Evolutionary conservation across 2,113 vertebrate genomes (phyloP).

Genomic region (Ranitomeya variabilis): DNA sequence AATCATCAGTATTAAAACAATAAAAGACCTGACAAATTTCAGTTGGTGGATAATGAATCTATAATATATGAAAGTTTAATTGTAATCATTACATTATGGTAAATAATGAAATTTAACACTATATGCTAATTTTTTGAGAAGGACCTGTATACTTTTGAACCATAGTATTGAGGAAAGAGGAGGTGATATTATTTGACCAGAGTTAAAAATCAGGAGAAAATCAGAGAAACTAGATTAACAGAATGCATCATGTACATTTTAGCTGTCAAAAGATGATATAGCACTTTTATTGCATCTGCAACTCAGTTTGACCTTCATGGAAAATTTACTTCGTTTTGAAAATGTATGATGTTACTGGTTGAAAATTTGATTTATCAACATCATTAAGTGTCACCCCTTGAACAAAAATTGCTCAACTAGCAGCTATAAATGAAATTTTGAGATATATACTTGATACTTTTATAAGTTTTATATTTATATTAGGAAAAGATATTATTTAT

Average conservation of each 20-base stretch:
- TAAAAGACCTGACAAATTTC: too few relatives aligned
- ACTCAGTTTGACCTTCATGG: not conserved
- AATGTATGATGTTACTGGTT: not conserved
- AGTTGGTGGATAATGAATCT: too few relatives aligned
- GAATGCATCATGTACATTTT: not conserved
- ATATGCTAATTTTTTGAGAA: too few relatives aligned
- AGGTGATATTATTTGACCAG: not conserved
- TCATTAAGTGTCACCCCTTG: not conserved
- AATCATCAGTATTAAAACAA: too few relatives aligned
- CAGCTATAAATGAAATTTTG: not conserved
- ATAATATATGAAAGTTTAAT: too few relatives aligned
- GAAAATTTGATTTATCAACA: not conserved
- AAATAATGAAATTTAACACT: too few relatives aligned
- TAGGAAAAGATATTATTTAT: too few relatives aligned
- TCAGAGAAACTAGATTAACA: not conserved
- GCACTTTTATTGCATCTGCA: not conserved
- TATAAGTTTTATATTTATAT: too few relatives aligned
- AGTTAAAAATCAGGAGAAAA: not conserved
- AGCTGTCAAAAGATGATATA: not conserved
- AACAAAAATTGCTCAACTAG: too few relatives aligned
- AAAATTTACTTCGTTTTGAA: not conserved
- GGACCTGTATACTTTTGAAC: not conserved
- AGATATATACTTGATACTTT: too few relatives aligned
- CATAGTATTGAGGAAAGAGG: not conserved
- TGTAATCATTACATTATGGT: too few relatives aligned